A percentile compares a stretch with the other conserved stretches of the same genome.
These are phyloP conservation scores for Leptodactylus fallax DNA, from an alignment of 2,797 vertebrate species.

Conservation along the genomic window DNA sequence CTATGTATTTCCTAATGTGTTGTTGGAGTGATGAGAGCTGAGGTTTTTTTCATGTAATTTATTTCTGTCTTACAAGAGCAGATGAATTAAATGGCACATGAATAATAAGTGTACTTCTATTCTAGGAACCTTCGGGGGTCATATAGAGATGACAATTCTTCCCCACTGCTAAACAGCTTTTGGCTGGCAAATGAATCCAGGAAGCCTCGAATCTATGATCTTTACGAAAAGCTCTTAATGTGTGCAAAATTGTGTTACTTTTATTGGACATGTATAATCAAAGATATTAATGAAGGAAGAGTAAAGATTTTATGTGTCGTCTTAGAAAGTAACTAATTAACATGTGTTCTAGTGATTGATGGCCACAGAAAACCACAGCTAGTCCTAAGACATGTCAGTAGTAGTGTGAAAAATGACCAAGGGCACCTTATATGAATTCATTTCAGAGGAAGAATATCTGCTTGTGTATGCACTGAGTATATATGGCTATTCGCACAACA, in stretches of 20 bases:
- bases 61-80: constrained; percentile 43
- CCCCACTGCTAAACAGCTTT: constrained; percentile 41
- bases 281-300: constrained; percentile 75
- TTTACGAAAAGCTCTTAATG: constrained; percentile 71
- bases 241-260: constrained; percentile 68
- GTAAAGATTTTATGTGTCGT: constrained; percentile 74
- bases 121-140: constrained; percentile 67
- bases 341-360: constrained; percentile 74
- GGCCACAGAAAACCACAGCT: constrained; percentile 65
- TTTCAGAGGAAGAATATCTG: background rate
- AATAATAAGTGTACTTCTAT: constrained; percentile 61
- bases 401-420: constrained; percentile 61
- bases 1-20: constrained; percentile 48
- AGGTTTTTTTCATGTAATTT: constrained; percentile 44
- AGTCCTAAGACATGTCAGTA: constrained; percentile 62
- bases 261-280: constrained; percentile 76
- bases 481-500: background rate
- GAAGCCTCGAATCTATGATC: constrained; percentile 36
- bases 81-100: constrained; percentile 53
- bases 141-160: constrained; percentile 36
- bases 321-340: constrained; percentile 73
- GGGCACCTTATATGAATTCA: constrained; percentile 66
- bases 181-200: constrained; percentile 48
- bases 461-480: background rate
- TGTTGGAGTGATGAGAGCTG: constrained; percentile 31